Conservation (phyloP, 2,113 vertebrate species). For the Chaetodon trifascialis region DNA sequence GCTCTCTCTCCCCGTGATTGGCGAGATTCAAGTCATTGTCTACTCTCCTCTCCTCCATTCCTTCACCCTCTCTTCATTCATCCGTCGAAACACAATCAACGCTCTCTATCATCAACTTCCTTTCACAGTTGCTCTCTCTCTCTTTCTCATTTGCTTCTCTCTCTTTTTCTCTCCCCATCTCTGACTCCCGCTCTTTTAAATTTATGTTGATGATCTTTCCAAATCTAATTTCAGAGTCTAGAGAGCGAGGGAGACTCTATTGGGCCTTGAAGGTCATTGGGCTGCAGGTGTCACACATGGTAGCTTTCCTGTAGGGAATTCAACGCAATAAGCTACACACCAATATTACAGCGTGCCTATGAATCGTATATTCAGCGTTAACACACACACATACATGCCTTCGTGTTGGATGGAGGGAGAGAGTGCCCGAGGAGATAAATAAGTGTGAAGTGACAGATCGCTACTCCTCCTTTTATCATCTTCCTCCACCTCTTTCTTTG, state of each 20-base stretch:
- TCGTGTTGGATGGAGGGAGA: constrained; percentile 27
- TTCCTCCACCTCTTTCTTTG: constrained; percentile 65
- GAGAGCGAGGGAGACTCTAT: constrained; percentile 50
- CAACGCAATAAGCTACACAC: background rate
- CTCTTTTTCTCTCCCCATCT: constrained; percentile 24
- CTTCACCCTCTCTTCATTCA: constrained; percentile 58
- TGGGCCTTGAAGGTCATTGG: constrained; percentile 77
- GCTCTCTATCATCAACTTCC: constrained; percentile 47
- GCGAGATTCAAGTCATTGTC: constrained; percentile 53
- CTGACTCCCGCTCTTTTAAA: constrained; percentile 64
- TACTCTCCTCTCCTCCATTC: constrained; percentile 48
- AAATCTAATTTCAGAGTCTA: constrained; percentile 71
- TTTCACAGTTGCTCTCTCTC: constrained; percentile 11
- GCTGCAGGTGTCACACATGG: constrained; percentile 65
- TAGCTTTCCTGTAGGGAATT: constrained; percentile 48
- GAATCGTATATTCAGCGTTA: constrained; percentile 37
- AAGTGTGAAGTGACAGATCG: constrained; percentile 73
- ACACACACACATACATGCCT: constrained; percentile 27
- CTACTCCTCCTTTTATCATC: constrained; percentile 69
- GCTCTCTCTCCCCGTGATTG: constrained; percentile 31
- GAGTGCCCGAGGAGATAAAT: constrained; percentile 65
- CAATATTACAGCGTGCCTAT: constrained; percentile 8
- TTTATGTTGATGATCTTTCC: constrained; percentile 78
- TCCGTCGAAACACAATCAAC: constrained; percentile 57
- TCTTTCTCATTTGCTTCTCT: constrained; percentile 34